These are phyloP conservation scores for Aegotheles bennettii DNA, from an alignment of 2,113 vertebrate species.

Conservation along the genomic window DNA sequence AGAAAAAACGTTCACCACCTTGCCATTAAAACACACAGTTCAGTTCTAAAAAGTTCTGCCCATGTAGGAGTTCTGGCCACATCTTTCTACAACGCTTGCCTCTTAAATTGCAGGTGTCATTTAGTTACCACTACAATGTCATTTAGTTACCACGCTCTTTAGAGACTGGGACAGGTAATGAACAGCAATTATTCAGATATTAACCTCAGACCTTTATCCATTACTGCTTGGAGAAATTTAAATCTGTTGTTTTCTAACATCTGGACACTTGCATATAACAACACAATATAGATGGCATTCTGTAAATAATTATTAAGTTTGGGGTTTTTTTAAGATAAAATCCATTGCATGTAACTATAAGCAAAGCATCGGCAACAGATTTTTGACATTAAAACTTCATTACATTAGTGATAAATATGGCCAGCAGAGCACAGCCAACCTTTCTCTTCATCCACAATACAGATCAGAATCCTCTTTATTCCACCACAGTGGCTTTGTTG, in stretches of 20 bases:
- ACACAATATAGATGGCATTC: neutral
- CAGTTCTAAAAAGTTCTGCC: neutral
- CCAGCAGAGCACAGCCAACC: neutral
- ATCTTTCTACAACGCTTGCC: neutral
- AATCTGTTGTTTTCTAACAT: neutral
- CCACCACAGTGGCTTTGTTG: neutral
- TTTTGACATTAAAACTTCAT: neutral
- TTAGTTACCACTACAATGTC: neutral
- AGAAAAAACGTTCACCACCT: conserved; percentile 50
- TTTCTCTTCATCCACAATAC: neutral
- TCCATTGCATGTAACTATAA: neutral
- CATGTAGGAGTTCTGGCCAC: neutral
- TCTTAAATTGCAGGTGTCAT: fast-evolving
- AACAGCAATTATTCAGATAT: neutral
- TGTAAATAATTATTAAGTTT: neutral
- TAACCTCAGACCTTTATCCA: neutral
- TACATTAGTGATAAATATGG: neutral
- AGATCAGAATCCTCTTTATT: conserved; percentile 24
- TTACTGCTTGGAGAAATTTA: neutral
- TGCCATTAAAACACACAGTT: neutral
- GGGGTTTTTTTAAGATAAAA: neutral
- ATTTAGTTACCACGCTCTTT: neutral
- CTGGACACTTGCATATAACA: neutral
- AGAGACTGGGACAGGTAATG: neutral
- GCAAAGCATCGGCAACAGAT: neutral